Evolutionary conservation across 2,113 vertebrate genomes (phyloP).

Genomic region (Laticauda laticaudata): DNA sequence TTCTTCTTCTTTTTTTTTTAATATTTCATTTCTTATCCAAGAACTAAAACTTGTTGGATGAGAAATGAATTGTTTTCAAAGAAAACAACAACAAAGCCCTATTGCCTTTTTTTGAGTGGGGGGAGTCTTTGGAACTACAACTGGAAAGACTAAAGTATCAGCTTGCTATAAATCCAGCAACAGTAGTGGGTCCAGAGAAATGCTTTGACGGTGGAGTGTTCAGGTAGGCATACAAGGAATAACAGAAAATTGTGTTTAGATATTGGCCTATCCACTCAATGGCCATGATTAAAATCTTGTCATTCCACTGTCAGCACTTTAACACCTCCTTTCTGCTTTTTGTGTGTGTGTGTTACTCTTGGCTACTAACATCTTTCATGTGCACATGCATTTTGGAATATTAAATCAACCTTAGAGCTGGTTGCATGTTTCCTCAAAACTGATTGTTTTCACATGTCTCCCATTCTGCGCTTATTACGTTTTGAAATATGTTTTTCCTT

Average conservation of each 20-base stretch:
- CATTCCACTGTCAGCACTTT: neutral
- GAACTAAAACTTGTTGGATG: neutral
- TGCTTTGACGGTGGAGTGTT: neutral
- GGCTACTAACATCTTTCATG: neutral
- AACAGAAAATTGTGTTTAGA: neutral
- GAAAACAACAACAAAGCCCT: neutral
- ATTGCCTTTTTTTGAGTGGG: neutral
- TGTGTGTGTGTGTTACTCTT: neutral
- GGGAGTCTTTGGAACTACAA: neutral
- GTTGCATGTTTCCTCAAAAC: neutral
- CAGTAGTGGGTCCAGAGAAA: neutral
- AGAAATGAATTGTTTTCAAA: neutral
- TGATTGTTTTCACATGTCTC: accelerated
- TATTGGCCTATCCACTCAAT: neutral
- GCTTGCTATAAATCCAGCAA: neutral
- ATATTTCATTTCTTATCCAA: neutral
- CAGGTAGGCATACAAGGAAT: neutral
- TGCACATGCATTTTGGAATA: neutral
- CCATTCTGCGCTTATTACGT: constrained; percentile 3
- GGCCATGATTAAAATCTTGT: neutral
- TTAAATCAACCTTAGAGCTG: neutral
- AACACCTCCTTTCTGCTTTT: neutral
- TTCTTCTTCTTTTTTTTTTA: neutral
- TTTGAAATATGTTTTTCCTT: neutral
- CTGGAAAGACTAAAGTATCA: neutral